Evolutionary conservation across 2,888 invertebrate genomes (phyloP), one percentile per base, ranked within the genome.

Genomic region (Lasius platythorax): DNA sequence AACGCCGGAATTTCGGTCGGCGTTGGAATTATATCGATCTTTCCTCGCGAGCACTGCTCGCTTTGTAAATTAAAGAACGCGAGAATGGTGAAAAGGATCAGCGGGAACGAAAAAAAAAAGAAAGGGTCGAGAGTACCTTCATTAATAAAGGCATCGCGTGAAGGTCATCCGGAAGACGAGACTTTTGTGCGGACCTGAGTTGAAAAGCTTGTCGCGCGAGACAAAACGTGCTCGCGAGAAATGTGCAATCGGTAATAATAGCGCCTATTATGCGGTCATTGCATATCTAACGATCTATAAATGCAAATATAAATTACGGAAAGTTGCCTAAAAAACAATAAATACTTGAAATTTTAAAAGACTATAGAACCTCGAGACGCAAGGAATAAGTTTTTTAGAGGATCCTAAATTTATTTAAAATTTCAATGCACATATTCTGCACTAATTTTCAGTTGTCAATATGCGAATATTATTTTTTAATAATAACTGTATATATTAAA

Each of bases 121-220:
- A 43, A 61, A 56, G n/a, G 46, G 30, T 76, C 85, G 87, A 89
- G 88, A 91, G 86, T 91, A 89, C 82, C 89, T 91, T 91, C 89
- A 90, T 91, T 91, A 91, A 91, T 91, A 91, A 90, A 90, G 91
- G 87, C 87, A 83, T 87, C 85, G 82, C 83, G 53, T 78, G 91
- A 90, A 90, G 91, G 90, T 89, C 88, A 84, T 89, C 83, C 88
- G 88, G 85, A 78, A 83, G 86, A 87, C 84, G 81, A 75, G 83
- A 89, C 91, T 90, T 91, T 90, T 89, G 89, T 88, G 73, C 85
- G 85, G 75, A 83, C 64, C 73, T 74, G 86, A 87, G 82, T 91
- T 88, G 86, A 88, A 73, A 81, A 90, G 78, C 85, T 82, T 76
- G 86, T 85, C 68, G 72, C 56, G 46, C 85, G 85, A 87, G 86